These are phyloP conservation scores for Tiliacea citrago DNA, from an alignment of 2,888 invertebrate species.

Conservation along the genomic window DNA sequence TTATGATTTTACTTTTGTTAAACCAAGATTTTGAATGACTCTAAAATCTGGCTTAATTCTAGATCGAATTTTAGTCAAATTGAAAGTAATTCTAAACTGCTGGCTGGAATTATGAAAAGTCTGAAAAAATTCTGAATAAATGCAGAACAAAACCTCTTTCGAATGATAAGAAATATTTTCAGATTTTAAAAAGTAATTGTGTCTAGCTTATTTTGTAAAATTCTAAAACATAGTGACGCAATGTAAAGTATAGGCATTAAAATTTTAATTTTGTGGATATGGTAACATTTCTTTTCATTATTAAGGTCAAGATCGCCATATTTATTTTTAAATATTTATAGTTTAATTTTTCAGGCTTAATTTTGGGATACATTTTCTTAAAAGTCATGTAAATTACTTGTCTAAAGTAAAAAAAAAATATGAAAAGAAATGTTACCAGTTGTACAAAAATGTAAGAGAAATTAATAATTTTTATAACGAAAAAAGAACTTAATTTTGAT, in stretches of 20 bases:
- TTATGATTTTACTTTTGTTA: neutral
- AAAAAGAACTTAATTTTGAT: conserved; percentile 82
- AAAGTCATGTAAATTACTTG: neutral
- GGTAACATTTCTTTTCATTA: conserved; percentile 54
- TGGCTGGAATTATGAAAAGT: neutral
- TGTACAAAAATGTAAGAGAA: conserved; percentile 61
- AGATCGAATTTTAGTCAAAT: neutral
- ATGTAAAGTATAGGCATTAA: conserved; percentile 62
- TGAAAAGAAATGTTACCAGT: conserved; percentile 52
- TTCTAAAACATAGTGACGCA: conserved; percentile 43
- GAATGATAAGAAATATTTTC: conserved; percentile 16
- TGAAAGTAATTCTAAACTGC: conserved; percentile 10
- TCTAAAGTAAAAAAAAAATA: neutral
- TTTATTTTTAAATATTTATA: neutral
- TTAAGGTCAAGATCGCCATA: neutral
- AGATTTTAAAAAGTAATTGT: conserved; percentile 6
- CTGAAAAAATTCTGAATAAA: too few relatives aligned
- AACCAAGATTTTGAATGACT: neutral
- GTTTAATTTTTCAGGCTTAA: neutral
- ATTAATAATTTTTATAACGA: conserved; percentile 66
- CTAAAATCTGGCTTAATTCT: neutral
- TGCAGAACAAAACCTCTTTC: conserved; percentile 18
- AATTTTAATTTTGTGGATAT: conserved; percentile 56
- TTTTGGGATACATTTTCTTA: neutral
- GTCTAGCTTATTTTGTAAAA: conserved; percentile 38